Evolutionary conservation across 1,140 invertebrate genomes (phyloP).

Genomic region (Drosophila tropicalis): DNA sequence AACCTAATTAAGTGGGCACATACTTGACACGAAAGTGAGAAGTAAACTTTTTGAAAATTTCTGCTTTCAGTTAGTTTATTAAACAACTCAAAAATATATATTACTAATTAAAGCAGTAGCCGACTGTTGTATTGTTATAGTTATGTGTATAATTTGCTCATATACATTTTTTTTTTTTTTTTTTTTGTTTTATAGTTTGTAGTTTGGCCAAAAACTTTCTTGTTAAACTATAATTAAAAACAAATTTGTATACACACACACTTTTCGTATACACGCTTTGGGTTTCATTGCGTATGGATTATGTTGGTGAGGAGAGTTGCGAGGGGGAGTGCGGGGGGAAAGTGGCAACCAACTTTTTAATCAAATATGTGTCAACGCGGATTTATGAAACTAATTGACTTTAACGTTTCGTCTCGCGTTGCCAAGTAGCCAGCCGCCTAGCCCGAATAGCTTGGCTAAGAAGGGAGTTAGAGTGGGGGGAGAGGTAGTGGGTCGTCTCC

Average conservation of each 20-base stretch:
- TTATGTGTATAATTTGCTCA: neutral
- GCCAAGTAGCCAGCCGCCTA: slow-evolving; percentile 26
- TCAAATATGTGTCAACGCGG: slow-evolving; percentile 73
- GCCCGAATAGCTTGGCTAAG: neutral
- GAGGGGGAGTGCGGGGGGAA: neutral
- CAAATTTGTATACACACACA: slow-evolving; percentile 45
- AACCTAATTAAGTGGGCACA: too few relatives aligned
- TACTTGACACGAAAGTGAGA: too few relatives aligned
- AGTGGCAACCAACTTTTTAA: slow-evolving; percentile 56
- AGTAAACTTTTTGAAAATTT: neutral
- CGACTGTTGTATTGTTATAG: neutral
- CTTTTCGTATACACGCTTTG: neutral
- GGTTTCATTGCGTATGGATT: neutral
- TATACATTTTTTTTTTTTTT: neutral
- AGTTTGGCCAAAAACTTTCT: slow-evolving; percentile 25
- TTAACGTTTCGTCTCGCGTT: slow-evolving; percentile 35
- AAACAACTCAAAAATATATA: too few relatives aligned
- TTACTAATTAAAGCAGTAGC: neutral
- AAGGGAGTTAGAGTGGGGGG: too few relatives aligned
- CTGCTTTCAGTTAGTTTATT: too few relatives aligned
- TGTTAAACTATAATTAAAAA: slow-evolving; percentile 45
- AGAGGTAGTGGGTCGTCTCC: too few relatives aligned
- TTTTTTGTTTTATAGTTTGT: neutral
- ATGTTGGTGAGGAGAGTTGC: neutral
- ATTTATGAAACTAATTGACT: slow-evolving; percentile 75